Base-by-base conservation (phyloP, 2,888 invertebrate species). In the Spatulosminthurus flaviceps region DNA sequence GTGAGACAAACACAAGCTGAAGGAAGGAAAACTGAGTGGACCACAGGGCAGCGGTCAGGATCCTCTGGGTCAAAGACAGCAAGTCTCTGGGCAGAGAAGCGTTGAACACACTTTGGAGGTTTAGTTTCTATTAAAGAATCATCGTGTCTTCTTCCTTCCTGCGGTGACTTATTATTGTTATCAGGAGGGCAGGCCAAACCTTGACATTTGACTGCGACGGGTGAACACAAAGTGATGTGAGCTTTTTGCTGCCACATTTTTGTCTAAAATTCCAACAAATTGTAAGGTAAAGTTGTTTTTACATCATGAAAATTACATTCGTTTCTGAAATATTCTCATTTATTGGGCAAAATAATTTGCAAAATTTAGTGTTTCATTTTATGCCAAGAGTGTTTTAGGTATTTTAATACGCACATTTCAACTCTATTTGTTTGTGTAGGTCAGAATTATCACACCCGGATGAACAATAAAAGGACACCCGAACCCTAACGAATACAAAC, bases 211-310 rank as follows among this genome's bases (percentile, higher is more conserved):
- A 29, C 42, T n/a, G 75, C 77, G 1, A 81, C 80, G 72, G 84
- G 82, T 1, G 85, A 80, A 60, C 85, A 85, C 1, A 85, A 80
- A 67, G 81, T 82, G 61, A 85, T 82, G 82, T 85, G 85, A 5
- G 84, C 84, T 78, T 85, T 84, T 79, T 85, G 85, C 60, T 84
- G 83, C 83, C 83, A 85, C 11, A 81, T 73, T 75, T 82, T 77
- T 0, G 85, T 84, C 85, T 85, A 72, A 24, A 73, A 77, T 28
- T n/a, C n/a, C 19, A 43, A 26, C 1, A 71, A 75, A 28, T 73
- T 51, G 16, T 9, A 51, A 9, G 16, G 16, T 51, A 51, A 51
- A 34, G 34, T 7, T 7, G n/a, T n/a, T n/a, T n/a, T n/a, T n/a
- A n/a, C n/a, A n/a, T n/a, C n/a, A n/a, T n/a, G n/a, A n/a, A n/a